phyloP scores from a whole-genome alignment of 2,113 vertebrate species.

The Vimba vimba region DNA sequence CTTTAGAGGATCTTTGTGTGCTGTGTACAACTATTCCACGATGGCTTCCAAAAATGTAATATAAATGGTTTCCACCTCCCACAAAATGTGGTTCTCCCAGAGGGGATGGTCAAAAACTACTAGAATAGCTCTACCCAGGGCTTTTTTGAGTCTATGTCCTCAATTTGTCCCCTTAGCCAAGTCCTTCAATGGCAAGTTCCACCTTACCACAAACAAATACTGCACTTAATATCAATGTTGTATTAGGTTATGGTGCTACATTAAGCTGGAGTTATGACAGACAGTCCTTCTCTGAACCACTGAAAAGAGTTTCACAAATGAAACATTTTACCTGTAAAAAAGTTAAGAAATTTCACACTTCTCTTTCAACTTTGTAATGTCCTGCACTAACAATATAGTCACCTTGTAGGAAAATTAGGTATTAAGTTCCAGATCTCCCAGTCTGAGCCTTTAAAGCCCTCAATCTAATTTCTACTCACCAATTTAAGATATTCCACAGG shows the following conservation, averaged over 20 bases:
- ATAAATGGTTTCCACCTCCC: slow-evolving; percentile 30
- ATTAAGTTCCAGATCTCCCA: slow-evolving; percentile 19
- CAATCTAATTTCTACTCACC: slow-evolving; percentile 49
- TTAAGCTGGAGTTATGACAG: neutral
- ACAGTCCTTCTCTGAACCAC: neutral
- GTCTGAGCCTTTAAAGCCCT: slow-evolving; percentile 42
- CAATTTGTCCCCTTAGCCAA: neutral
- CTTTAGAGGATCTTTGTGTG: neutral
- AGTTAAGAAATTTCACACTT: slow-evolving; percentile 3
- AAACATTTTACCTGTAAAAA: neutral
- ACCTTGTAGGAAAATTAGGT: slow-evolving; percentile 27
- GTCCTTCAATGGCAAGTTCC: slow-evolving; percentile 2
- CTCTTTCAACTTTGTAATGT: slow-evolving; percentile 27
- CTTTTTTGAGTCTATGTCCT: slow-evolving; percentile 25
- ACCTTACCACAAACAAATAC: neutral
- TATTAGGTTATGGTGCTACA: neutral
- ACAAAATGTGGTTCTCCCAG: slow-evolving; percentile 5
- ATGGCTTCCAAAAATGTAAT: neutral
- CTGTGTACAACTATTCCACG: neutral
- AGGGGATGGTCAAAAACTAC: slow-evolving; percentile 1
- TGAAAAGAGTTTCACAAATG: neutral
- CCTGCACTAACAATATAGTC: slow-evolving; percentile 29
- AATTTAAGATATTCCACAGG: slow-evolving; percentile 46
- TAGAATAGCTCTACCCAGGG: neutral
- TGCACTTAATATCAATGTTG: neutral